These are phyloP conservation scores for Andinoacara biseriatus DNA, from an alignment of 2,113 vertebrate genomes.

Conservation along the genomic window DNA sequence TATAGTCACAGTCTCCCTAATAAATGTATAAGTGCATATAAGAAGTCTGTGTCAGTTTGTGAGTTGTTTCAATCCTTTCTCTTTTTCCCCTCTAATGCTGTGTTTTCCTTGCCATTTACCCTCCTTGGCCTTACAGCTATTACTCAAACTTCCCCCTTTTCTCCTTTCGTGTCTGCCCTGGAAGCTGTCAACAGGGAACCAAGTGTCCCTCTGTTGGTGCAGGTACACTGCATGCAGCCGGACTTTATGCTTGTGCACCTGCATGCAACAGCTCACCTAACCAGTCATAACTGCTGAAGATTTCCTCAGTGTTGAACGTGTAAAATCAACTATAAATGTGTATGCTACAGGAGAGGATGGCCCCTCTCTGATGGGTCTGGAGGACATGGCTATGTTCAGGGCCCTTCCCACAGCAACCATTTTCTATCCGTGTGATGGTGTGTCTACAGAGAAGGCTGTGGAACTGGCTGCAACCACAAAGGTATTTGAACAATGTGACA, in stretches of 20 bases:
- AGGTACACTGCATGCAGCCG: constrained; percentile 81
- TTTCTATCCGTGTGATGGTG: constrained; percentile 93
- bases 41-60: constrained; percentile 17
- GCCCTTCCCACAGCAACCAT: constrained; percentile 88
- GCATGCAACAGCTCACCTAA: constrained; percentile 53
- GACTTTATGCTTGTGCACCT: constrained; percentile 39
- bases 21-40: background rate
- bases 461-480: constrained; percentile 92
- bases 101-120: constrained; percentile 66
- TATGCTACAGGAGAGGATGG: constrained; percentile 89
- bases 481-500: constrained; percentile 70
- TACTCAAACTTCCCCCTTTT: constrained; percentile 70
- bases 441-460: constrained; percentile 93
- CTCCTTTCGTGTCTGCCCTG: constrained; percentile 73
- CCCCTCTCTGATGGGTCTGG: constrained; percentile 93
- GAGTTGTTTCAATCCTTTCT: constrained; percentile 42
- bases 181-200: constrained; percentile 73
- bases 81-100: constrained; percentile 61
- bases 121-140: constrained; percentile 62
- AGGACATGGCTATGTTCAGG: constrained; percentile 92
- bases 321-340: background rate
- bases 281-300: background rate
- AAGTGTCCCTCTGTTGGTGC: constrained; percentile 73
- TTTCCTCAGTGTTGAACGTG: background rate
- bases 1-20: constrained; percentile 17